These are phyloP conservation scores for Neosilurus mollespiculum DNA, from an alignment of 2,797 vertebrate species.

Conservation along the genomic window DNA sequence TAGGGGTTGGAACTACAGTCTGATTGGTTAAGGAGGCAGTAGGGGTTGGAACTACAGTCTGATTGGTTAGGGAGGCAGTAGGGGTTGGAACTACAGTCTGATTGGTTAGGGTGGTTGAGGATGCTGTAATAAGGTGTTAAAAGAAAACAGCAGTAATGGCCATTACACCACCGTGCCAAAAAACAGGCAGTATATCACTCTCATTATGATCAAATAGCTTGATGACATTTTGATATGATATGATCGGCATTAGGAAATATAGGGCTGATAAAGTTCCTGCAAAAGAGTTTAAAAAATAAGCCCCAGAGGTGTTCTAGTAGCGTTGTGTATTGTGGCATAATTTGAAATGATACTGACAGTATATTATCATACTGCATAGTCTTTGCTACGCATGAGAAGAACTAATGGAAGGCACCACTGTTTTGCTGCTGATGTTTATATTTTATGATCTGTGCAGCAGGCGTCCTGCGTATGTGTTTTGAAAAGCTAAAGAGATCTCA, in stretches of 20 bases:
- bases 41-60: neutral
- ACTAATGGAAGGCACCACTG: neutral
- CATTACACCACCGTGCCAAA: neutral
- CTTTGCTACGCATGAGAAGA: too few relatives aligned
- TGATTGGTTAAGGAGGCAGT: rapidly evolving
- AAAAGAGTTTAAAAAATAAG: neutral
- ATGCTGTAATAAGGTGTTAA: neutral
- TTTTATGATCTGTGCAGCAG: neutral
- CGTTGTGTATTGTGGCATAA: neutral
- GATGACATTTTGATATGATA: neutral
- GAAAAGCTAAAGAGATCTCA: neutral
- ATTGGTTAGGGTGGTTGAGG: neutral
- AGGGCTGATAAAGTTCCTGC: neutral
- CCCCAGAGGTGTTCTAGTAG: neutral
- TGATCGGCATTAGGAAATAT: too few relatives aligned
- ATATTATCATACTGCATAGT: neutral
- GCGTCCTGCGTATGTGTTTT: neutral
- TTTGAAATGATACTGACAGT: neutral
- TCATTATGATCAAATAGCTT: neutral
- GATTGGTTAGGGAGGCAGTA: neutral
- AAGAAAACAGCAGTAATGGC: neutral
- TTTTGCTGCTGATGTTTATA: neutral
- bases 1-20: neutral
- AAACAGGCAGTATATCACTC: neutral
- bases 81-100: neutral